Conservation (phyloP, 2,888 invertebrate species). For the Biston betularia region DNA sequence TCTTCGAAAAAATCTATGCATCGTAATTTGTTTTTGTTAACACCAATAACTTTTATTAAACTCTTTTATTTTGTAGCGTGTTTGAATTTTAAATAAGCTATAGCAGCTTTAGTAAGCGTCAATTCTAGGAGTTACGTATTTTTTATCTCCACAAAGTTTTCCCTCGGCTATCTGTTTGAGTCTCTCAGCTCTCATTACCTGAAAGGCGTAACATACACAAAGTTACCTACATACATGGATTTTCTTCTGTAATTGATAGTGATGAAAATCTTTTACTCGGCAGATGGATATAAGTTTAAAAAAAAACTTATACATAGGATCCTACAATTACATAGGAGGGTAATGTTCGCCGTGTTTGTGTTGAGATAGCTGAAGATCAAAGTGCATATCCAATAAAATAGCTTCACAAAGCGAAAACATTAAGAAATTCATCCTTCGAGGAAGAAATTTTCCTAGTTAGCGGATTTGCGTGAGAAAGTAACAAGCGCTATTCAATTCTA, state of each 20-base stretch:
- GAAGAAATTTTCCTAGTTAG: too few relatives aligned
- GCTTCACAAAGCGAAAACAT: too few relatives aligned
- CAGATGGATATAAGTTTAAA: too few relatives aligned
- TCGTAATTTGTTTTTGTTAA: conserved; percentile 44
- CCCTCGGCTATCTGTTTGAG: conserved; percentile 86
- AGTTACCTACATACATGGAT: too few relatives aligned
- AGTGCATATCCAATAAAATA: too few relatives aligned
- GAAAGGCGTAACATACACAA: conserved; percentile 25
- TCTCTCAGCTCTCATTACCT: conserved; percentile 81
- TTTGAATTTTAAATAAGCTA: conserved; percentile 12
- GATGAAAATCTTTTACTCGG: background rate
- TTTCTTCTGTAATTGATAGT: background rate
- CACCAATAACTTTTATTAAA: conserved; percentile 45
- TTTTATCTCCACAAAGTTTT: conserved; percentile 83
- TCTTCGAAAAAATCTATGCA: conserved; percentile 50
- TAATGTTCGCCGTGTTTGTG: too few relatives aligned
- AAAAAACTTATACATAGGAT: too few relatives aligned
- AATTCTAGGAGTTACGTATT: conserved; percentile 83
- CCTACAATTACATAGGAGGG: too few relatives aligned
- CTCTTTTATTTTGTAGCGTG: conserved; percentile 40
- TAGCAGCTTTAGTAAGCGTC: conserved; percentile 76
- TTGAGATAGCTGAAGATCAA: too few relatives aligned
- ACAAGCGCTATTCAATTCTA: too few relatives aligned
- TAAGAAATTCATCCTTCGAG: too few relatives aligned
- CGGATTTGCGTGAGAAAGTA: too few relatives aligned